Evolutionary conservation across 1,140 invertebrate genomes (phyloP), one percentile per base, ranked within the genome.

Genomic region (Pseudomyrmex pallidus): DNA sequence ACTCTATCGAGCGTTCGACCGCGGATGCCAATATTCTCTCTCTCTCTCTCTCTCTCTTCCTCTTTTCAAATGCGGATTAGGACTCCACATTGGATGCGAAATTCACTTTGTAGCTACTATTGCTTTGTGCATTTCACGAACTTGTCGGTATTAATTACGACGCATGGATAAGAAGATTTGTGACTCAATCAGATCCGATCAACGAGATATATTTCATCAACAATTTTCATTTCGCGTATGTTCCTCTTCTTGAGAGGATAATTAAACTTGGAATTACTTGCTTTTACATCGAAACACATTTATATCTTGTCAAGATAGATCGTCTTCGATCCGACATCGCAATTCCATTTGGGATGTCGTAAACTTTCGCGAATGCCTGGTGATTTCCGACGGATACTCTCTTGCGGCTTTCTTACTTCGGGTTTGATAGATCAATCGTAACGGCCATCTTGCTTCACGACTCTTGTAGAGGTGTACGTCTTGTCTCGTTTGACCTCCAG

Each of bases 401-500:
- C 76, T 57, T 64, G 56, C 25, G 80, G 59, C 22, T 76, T 83
- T 76, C 52, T 62, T 48, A 80, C 76, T 25, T 64, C 62, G 35
- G 35, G 17, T 62, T 61, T 20, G 56, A 35, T 9, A 20, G 52
- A 87, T 80, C 85, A 73, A 87, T 84, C 85, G 68, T n/a, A 59
- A 66, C 72, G 54, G 48, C 52, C 64, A 70, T 87, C 80, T 87
- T 76, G 68, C 13, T 56, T 8, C 12, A 35, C 46, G 9, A 57
- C 54, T 25, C 12, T 62, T 35, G 59, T 48, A n/a, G 59, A 62
- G 68, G 7, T 35, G 35, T 46, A 54, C 54, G 64, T 88, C 54
- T 74, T 56, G 20, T 56, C 52, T 25, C 64, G 77, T 72, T 90
- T 90, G 84, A 90, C 86, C 88, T 35, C 74, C 72, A 52, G 17